Base-by-base conservation (phyloP, 2,797 vertebrate species). In the Phyllotis vaccarum region DNA sequence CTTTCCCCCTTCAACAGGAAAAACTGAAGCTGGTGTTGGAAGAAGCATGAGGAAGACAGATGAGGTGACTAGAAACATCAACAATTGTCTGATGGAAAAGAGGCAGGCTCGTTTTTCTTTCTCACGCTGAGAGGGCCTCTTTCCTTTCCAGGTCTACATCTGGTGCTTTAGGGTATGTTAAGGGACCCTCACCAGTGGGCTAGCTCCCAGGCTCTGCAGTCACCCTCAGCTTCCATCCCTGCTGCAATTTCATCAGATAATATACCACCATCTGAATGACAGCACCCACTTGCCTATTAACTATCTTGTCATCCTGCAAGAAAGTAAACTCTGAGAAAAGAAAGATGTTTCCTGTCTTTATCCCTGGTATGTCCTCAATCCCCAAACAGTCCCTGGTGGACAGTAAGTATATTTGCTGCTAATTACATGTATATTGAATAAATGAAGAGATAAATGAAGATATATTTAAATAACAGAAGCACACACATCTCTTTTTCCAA, bases 401-500 rank as follows among this genome's bases (percentile, higher is more conserved):
- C 1, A 21, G 27, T 46, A 40, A 31, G 10, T 34, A 40, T 29
- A 88, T 21, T 76, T 79, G 10, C 56, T 90, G 75, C 78, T 94
- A 70, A 76, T 72, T 92, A 88, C 68, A 43, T 83, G 34, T 37
- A 16, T 34, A 14, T 52, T 94, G 87, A 90, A 95, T 62, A 34
- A 52, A 88, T 81, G 62, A 90, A 89, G 19, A 92, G 88, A 90
- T 60, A 90, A 90, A 80, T 56, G 17, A 87, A 31, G 79, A 19
- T 12, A 40, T 81, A 90, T 88, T 89, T 93, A 87, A 92, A 95
- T 62, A 92, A 83, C 19, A 95, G 56, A 83, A 46, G 92, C 31
- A 49, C 93, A 22, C 16, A 72, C 64, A 82, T 94, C n/a, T 92
- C 52, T 80, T 75, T 93, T 79, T 70, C 64, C 37, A 87, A 87